Base-by-base conservation (phyloP, 2,888 invertebrate species). In the Drosophila flavopinicola region DNA sequence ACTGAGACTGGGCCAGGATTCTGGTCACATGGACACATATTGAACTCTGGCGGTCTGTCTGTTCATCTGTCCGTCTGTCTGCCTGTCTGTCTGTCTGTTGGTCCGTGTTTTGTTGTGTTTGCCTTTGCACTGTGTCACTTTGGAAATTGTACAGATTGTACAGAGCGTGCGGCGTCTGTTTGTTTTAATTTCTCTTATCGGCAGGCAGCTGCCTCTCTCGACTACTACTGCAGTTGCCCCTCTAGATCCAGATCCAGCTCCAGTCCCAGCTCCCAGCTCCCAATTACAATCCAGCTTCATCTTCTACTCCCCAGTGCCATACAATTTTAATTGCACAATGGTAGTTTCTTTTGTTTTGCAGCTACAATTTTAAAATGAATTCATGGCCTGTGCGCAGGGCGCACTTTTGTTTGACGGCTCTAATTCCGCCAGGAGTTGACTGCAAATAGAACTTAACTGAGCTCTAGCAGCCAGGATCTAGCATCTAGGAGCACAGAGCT, bases 281-380 rank as follows among this genome's bases (percentile, higher is more conserved):
- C 51, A 10, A 29, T 38, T 42, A 47, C 30, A 48, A 20, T 20
- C 20, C 20, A 20, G 20, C 20, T 20, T 20, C 20, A 20, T 2
- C 2, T 20, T 20, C 20, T 29, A 35, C 63, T 87, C 87, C 87
- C 86, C 64, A 74, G 60, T 68, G 83, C 75, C 85, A 82, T 80
- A 87, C 80, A 84, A 85, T 87, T 83, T 83, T 87, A 83, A 83
- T 83, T 83, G 83, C 80, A 87, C 84, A 83, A 83, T 85, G 83
- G 84, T 80, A 79, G 74, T 41, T 85, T 47, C 84, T 71, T 73
- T 83, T 85, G 87, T 85, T 85, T 79, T 58, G 65, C 60, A 83
- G 66, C 66, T 71, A 71, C 86, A 71, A 83, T 84, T 83, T 87
- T 76, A 73, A 85, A 83, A 83, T 85, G 84, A 85, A 87, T 83